These are phyloP conservation scores for Oryzaephilus surinamensis DNA, from an alignment of 1,140 invertebrate species.

Conservation along the genomic window DNA sequence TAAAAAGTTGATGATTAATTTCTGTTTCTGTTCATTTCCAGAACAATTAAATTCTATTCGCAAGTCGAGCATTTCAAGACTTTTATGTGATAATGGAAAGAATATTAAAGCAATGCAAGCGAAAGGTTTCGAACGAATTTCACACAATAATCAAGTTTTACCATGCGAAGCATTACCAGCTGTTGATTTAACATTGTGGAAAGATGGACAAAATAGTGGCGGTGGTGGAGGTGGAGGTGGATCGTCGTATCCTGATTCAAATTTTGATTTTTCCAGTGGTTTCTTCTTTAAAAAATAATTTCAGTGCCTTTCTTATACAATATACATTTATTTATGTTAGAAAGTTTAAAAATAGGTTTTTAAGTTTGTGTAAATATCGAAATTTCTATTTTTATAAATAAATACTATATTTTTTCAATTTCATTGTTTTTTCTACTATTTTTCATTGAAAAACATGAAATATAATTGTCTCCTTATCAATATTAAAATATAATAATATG, in stretches of 20 bases:
- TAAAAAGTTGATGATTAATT: conserved; percentile 34
- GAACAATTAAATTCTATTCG: conserved; percentile 56
- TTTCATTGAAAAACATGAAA: too few relatives aligned
- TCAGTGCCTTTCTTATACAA: too few relatives aligned
- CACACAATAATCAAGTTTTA: conserved; percentile 53
- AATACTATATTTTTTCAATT: too few relatives aligned
- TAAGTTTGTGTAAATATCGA: too few relatives aligned
- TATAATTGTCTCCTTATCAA: too few relatives aligned
- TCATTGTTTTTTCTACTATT: too few relatives aligned
- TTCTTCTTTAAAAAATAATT: conserved; percentile 6
- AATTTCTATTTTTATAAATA: too few relatives aligned
- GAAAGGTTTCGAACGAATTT: conserved; percentile 47
- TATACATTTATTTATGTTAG: too few relatives aligned
- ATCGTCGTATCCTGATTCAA: not conserved
- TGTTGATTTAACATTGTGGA: conserved; percentile 55
- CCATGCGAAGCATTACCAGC: conserved; percentile 53
- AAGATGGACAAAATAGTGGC: conserved; percentile 31
- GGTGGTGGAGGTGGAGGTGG: too few relatives aligned
- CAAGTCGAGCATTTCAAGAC: conserved; percentile 66
- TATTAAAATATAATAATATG: too few relatives aligned
- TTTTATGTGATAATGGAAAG: conserved; percentile 83
- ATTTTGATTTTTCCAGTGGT: not conserved
- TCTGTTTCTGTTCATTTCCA: conserved; percentile 9
- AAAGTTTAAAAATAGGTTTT: too few relatives aligned
- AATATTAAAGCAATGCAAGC: conserved; percentile 64